Evolutionary conservation across 2,797 vertebrate genomes (phyloP).

Genomic region (Cossypha dichroa): DNA sequence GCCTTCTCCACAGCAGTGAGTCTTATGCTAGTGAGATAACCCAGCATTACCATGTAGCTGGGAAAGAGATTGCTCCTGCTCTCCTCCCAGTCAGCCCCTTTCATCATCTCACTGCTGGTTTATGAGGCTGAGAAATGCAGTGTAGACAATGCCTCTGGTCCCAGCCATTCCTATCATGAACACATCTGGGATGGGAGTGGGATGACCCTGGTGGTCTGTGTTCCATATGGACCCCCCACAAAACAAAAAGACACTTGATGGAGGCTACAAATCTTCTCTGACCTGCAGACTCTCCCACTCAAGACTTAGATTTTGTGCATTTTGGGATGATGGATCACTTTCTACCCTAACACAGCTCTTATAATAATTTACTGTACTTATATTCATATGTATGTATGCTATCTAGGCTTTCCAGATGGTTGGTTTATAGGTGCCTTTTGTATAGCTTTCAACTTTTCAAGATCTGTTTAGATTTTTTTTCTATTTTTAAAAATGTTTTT

Average conservation of each 20-base stretch:
- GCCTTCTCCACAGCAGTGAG: background rate
- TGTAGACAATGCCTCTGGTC: background rate
- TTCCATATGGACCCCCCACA: background rate
- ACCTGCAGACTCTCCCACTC: background rate
- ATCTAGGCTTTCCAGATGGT: background rate
- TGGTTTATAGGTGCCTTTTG: background rate
- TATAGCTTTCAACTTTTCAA: background rate
- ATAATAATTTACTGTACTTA: background rate
- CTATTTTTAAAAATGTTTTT: background rate
- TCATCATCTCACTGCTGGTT: background rate
- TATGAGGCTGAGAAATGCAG: background rate
- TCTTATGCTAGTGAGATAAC: background rate
- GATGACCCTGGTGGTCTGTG: background rate
- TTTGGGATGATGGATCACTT: background rate
- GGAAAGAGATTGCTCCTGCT: background rate
- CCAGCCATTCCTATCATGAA: background rate
- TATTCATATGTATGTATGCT: background rate
- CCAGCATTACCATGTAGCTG: background rate
- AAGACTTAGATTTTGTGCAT: background rate
- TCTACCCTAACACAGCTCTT: background rate
- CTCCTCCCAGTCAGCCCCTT: background rate
- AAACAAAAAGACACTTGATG: background rate
- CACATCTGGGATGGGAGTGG: fast-evolving
- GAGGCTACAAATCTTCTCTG: background rate
- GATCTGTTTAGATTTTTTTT: background rate